These are phyloP conservation scores for Enoplosus armatus DNA, from an alignment of 2,797 vertebrate species.

Conservation along the genomic window DNA sequence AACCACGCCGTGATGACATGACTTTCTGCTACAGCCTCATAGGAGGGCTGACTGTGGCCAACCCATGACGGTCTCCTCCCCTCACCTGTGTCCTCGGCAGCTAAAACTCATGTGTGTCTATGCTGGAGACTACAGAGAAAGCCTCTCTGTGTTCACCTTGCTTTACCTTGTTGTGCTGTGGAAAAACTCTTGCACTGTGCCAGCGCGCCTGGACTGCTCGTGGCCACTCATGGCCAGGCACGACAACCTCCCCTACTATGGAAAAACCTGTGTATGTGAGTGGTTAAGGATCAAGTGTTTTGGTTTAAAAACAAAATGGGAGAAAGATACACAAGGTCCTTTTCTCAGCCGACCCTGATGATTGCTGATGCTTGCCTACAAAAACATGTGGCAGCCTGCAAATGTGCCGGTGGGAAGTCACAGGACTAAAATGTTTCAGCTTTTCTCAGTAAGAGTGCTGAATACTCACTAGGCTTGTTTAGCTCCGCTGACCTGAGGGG, in stretches of 20 bases:
- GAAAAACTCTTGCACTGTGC: no score
- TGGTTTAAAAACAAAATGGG: neutral
- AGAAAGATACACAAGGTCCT: neutral
- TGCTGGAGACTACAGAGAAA: no score
- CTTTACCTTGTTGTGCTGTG: no score
- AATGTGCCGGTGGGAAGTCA: slow-evolving; percentile 12
- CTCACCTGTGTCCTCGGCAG: no score
- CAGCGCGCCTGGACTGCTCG: no score
- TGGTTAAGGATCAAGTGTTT: neutral
- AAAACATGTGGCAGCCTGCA: neutral
- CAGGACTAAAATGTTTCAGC: neutral
- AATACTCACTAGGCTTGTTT: neutral
- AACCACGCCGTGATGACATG: no score
- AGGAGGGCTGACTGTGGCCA: no score
- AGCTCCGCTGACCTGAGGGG: neutral
- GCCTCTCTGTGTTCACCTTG: no score
- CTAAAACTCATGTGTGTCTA: no score
- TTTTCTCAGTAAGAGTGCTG: neutral
- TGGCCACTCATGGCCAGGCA: neutral
- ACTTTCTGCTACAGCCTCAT: no score
- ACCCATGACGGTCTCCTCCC: no score
- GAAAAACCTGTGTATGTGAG: neutral
- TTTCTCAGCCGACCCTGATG: neutral
- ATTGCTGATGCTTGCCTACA: neutral
- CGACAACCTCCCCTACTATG: no score